Percentiles rank a stretch among this genome's conserved stretches.
Evolutionary conservation across 2,888 invertebrate species (phyloP).

Genomic region (Mimachlamys varia): DNA sequence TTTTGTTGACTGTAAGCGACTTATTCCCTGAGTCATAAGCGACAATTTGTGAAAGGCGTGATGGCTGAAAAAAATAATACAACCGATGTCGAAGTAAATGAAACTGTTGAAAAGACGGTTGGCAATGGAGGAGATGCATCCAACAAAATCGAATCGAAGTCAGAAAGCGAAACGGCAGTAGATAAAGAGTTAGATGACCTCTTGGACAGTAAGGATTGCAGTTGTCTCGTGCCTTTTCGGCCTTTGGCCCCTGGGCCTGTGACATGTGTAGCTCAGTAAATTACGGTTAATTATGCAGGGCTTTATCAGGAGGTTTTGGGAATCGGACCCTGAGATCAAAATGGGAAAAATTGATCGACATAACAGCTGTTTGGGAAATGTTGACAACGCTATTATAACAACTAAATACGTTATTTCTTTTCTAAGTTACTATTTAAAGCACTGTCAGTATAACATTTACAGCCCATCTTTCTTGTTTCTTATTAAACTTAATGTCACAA

Average conservation of each 20-base stretch:
- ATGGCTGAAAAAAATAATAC: constrained; percentile 41
- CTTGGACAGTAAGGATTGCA: constrained; percentile 64
- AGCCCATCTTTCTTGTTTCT: too few relatives aligned
- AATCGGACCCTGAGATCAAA: too few relatives aligned
- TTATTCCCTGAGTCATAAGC: not conserved
- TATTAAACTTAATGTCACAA: too few relatives aligned
- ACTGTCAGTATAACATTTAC: too few relatives aligned
- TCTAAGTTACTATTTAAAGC: too few relatives aligned
- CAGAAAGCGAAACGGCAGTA: constrained; percentile 45
- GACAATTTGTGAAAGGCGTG: constrained; percentile 46
- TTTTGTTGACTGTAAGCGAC: not conserved
- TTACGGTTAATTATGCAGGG: too few relatives aligned
- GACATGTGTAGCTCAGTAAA: too few relatives aligned
- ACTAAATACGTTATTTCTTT: too few relatives aligned
- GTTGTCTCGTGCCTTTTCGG: not conserved
- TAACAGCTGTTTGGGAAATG: too few relatives aligned
- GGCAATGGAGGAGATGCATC: constrained; percentile 24
- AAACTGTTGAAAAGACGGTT: constrained; percentile 38
- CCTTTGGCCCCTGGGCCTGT: not conserved
- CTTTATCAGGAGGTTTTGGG: too few relatives aligned
- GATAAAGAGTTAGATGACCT: constrained; percentile 70
- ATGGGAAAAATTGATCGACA: too few relatives aligned
- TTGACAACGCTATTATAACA: too few relatives aligned
- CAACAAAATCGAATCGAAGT: not conserved
- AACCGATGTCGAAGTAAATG: constrained; percentile 40